Evolutionary conservation across 1,140 invertebrate species (phyloP), one percentile per base, ranked within the genome.

Genomic region (Drosophila nannoptera): DNA sequence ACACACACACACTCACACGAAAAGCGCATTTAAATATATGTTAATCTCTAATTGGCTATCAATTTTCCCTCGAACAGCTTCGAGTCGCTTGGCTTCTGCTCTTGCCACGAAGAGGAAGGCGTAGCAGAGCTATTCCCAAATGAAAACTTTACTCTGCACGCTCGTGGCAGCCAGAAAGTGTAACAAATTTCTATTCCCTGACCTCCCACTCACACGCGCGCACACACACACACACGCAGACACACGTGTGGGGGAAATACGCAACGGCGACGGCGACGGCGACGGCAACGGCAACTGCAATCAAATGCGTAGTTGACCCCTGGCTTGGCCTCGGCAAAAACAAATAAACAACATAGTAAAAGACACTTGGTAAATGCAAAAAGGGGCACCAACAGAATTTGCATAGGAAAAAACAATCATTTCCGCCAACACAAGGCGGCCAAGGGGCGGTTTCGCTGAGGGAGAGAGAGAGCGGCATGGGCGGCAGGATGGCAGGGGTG

Each of bases 291-390:
- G 55, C 55, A 60, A 62, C 65, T 58, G 70, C 70, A 73, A 73
- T 73, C 70, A 73, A 73, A 73, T 73, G 70, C 70, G 70, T 73
- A 73, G 70, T 73, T 73, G 70, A 73, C 70, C 70, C 66, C 58
- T 69, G 66, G 69, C 66, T 73, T 64, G 70, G 66, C 66, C 66
- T 35, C 69, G 48, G 54, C 42, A 53, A 58, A 73, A 73, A 49
- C 70, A 73, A 73, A 73, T 73, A 73, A 73, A 69, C 66, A 73
- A 73, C 70, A 43, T 54, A 43, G 60, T 49, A 48, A 73, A 73
- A 73, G 70, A 73, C 66, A 69, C 70, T 69, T 73, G 70, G 53
- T 42, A 64, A 56, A 73, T 73, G 66, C 58, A 52, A 63, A 73
- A 71, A 67, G 68, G 68, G 68, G 68, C 62, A 70, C 46, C 35